These are phyloP conservation scores for Patiria pectinifera DNA, from an alignment of 53 echinoderm and acorn worm species.

Conservation along the genomic window DNA sequence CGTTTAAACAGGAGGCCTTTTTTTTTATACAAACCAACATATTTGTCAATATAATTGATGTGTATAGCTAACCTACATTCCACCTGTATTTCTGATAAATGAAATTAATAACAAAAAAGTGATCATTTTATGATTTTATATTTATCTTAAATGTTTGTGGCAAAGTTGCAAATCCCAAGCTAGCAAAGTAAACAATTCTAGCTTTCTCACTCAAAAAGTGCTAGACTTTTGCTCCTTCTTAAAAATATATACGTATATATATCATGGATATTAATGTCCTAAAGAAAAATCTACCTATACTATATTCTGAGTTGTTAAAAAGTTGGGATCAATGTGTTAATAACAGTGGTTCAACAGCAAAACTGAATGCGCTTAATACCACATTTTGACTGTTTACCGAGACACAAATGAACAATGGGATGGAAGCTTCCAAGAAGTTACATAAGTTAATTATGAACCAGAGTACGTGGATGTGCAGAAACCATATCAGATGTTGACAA, in stretches of 20 bases:
- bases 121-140: constrained; percentile 48
- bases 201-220: not conserved
- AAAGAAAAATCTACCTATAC: not conserved
- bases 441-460: not conserved
- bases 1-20: not conserved
- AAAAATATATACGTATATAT: constrained; percentile 3
- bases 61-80: not conserved
- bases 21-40: not conserved
- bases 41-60: not conserved
- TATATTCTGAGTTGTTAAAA: not conserved
- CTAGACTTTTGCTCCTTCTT: not conserved
- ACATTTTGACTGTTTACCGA: not conserved
- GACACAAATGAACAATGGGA: constrained; percentile 2
- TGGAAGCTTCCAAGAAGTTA: not conserved
- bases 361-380: no score
- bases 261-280: not conserved
- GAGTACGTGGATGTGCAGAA: no score
- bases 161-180: not conserved
- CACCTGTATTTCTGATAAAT: constrained; percentile 25
- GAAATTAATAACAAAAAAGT: not conserved
- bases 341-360: not conserved
- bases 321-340: not conserved
- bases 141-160: not conserved
- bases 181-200: not conserved
- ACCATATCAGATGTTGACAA: no score